Conservation (phyloP, 2,797 vertebrate species). For the Micropoecilia bifurca region DNA sequence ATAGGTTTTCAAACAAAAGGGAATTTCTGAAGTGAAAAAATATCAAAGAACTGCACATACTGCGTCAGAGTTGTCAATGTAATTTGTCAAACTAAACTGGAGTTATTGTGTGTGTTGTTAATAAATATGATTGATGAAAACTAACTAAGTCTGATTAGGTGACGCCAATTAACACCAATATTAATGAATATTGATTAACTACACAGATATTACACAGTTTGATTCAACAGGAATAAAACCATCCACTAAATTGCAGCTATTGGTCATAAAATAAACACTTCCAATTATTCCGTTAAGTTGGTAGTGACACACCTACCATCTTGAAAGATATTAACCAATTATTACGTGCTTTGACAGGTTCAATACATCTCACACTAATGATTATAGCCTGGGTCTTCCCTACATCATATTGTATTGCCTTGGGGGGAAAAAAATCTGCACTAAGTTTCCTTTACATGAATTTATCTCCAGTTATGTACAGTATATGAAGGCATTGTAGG, state of each 20-base stretch:
- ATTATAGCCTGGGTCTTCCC: background rate
- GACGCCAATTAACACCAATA: background rate
- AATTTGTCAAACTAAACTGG: background rate
- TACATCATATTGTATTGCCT: background rate
- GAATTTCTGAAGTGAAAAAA: conserved; percentile 6
- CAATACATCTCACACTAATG: background rate
- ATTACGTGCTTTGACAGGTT: background rate
- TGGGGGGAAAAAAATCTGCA: background rate
- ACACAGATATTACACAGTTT: background rate
- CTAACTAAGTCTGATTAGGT: background rate
- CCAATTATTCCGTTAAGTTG: background rate
- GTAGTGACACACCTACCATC: background rate
- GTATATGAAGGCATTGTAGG: background rate
- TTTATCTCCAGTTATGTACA: background rate
- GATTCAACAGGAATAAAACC: background rate
- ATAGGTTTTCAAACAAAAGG: conserved; percentile 68
- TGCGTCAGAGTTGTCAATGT: conserved; percentile 3
- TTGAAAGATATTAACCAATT: background rate
- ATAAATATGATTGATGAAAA: background rate
- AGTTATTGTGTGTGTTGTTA: background rate
- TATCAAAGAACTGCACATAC: background rate
- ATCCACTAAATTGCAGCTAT: background rate
- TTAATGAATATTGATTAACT: background rate
- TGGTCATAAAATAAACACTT: background rate
- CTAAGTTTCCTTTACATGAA: background rate